phyloP scores from a whole-genome alignment of 1,140 invertebrate species.

The Plodia interpunctella region DNA sequence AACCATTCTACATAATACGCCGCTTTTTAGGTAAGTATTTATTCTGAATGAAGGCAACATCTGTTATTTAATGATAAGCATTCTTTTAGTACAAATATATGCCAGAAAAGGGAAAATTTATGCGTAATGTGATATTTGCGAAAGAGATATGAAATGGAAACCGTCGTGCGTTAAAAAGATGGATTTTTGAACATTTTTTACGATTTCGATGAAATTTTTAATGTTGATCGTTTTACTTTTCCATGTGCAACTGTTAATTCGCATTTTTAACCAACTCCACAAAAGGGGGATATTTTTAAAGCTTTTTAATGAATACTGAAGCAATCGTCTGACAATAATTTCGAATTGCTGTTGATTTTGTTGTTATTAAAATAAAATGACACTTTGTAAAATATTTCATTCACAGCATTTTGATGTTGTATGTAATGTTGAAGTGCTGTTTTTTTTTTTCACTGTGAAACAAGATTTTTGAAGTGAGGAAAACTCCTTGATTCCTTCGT shows the following conservation, averaged over 20 bases:
- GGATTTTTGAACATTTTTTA: slow-evolving; percentile 50
- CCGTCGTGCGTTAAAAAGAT: slow-evolving; percentile 8
- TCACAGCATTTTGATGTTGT: too few relatives aligned
- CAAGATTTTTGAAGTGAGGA: too few relatives aligned
- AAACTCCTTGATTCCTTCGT: too few relatives aligned
- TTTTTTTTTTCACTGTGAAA: too few relatives aligned
- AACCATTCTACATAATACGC: neutral
- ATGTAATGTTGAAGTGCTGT: too few relatives aligned
- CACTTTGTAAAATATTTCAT: too few relatives aligned
- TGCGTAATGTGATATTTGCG: slow-evolving; percentile 10
- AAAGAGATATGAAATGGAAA: slow-evolving; percentile 4
- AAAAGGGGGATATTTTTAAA: slow-evolving; percentile 12
- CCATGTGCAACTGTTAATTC: slow-evolving; percentile 7
- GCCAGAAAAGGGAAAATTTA: neutral
- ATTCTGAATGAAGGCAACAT: neutral
- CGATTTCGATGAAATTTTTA: slow-evolving; percentile 45
- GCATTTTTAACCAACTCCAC: neutral
- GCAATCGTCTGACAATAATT: slow-evolving; percentile 60
- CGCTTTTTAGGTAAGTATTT: neutral
- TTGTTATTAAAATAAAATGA: neutral
- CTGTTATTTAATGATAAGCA: neutral
- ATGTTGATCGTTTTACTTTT: slow-evolving; percentile 38
- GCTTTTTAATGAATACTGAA: slow-evolving; percentile 29
- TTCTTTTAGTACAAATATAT: neutral
- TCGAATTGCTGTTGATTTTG: slow-evolving; percentile 10